Conservation (phyloP, 2,888 invertebrate genomes). For the Cheilosia variabilis region DNA sequence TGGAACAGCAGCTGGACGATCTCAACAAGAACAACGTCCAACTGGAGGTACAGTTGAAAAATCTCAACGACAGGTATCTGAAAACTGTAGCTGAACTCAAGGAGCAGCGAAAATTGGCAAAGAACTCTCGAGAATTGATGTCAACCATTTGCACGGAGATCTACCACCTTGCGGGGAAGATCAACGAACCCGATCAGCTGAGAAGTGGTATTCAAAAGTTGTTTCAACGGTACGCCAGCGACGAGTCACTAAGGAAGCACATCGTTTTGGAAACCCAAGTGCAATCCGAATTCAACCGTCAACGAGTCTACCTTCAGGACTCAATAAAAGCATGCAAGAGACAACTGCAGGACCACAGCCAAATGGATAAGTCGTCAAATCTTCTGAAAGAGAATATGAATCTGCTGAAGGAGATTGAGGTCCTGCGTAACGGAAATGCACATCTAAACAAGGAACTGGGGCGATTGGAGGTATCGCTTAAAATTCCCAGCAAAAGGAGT, state of each 20-base stretch:
- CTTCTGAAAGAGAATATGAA: conserved; percentile 91
- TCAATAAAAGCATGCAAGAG: conserved; percentile 30
- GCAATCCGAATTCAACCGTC: conserved; percentile 90
- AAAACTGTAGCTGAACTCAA: conserved; percentile 89
- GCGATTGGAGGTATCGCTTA: conserved; percentile 6
- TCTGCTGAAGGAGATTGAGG: conserved; percentile 91
- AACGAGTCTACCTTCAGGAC: conserved; percentile 91
- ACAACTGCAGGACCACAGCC: conserved; percentile 69
- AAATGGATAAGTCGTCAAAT: conserved; percentile 82
- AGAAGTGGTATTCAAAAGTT: conserved; percentile 80
- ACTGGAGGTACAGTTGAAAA: conserved; percentile 89
- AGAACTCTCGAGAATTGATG: conserved; percentile 87
- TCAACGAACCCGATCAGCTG: conserved; percentile 87
- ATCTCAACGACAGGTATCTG: conserved; percentile 90
- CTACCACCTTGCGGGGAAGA: conserved; percentile 90
- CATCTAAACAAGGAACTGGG: neutral
- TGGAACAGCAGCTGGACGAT: conserved; percentile 92
- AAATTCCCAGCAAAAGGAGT: conserved; percentile 19
- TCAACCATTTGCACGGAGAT: conserved; percentile 92
- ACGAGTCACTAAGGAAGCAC: conserved; percentile 87
- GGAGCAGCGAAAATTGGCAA: conserved; percentile 86
- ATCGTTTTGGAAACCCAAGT: conserved; percentile 89
- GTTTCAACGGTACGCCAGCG: conserved; percentile 87
- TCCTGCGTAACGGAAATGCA: conserved; percentile 85
- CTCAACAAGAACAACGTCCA: conserved; percentile 89